These are phyloP conservation scores for Phthorimaea operculella DNA, from an alignment of 1,140 invertebrate genomes.

Conservation along the genomic window DNA sequence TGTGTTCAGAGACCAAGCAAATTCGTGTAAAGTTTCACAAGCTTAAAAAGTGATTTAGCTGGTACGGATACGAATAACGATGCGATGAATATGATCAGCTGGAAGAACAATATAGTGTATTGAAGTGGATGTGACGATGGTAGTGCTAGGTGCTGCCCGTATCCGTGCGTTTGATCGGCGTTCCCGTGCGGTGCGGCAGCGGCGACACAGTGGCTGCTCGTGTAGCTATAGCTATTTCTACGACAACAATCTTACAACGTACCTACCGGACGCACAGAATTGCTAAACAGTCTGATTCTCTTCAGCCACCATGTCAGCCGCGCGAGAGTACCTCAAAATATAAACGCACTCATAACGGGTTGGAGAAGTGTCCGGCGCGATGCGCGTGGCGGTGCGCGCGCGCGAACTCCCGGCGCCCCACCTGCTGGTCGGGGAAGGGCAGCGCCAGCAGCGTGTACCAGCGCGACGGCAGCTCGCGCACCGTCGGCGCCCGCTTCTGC, in stretches of 20 bases:
- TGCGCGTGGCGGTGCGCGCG: constrained; percentile 76
- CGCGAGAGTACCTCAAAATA: constrained; percentile 50
- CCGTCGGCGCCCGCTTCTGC: constrained; percentile 42
- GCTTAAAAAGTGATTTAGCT: too few species aligned
- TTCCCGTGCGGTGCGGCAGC: constrained; percentile 12
- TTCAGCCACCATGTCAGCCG: constrained; percentile 43
- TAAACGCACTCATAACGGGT: constrained; percentile 62
- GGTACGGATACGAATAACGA: too few species aligned
- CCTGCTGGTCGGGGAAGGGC: constrained; percentile 91
- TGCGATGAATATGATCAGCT: too few species aligned
- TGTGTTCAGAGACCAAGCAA: too few species aligned
- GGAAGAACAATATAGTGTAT: too few species aligned
- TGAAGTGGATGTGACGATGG: too few species aligned
- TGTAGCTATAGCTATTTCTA: neutral
- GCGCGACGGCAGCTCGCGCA: constrained; percentile 74
- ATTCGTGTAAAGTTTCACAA: too few species aligned
- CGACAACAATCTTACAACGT: neutral
- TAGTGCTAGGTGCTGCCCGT: too few species aligned
- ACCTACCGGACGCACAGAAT: neutral
- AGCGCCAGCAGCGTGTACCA: constrained; percentile 91
- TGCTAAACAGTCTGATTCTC: neutral
- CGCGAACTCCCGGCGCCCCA: constrained; percentile 84
- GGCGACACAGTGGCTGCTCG: constrained; percentile 30
- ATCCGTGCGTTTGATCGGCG: neutral
- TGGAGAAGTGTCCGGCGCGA: constrained; percentile 87